These are phyloP conservation scores for Lathamus discolor DNA, from an alignment of 2,113 vertebrate genomes.

Conservation along the genomic window DNA sequence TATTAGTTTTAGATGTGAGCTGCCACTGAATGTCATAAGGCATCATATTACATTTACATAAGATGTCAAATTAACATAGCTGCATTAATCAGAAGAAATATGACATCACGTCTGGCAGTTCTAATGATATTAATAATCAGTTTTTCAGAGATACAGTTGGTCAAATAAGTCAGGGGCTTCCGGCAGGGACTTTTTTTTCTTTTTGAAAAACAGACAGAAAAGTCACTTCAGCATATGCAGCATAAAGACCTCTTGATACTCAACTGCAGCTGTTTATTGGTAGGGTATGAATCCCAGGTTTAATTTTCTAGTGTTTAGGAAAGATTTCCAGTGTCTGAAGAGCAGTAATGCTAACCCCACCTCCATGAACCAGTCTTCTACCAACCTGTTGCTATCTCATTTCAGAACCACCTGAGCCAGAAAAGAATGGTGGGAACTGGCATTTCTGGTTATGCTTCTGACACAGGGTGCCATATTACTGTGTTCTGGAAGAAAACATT, in stretches of 20 bases:
- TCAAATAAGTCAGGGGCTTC: not conserved
- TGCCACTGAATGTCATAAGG: not conserved
- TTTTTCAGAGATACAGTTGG: not conserved
- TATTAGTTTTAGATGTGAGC: not conserved
- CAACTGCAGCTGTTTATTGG: not conserved
- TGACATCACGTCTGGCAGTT: not conserved
- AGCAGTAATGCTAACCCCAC: not conserved
- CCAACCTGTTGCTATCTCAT: not conserved
- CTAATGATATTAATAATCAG: not conserved
- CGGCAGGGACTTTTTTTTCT: not conserved
- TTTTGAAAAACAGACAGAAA: not conserved
- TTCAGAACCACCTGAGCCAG: not conserved
- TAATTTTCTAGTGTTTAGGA: not conserved
- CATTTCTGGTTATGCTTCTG: not conserved
- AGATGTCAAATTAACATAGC: not conserved
- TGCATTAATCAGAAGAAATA: not conserved
- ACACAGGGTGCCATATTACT: rapidly evolving
- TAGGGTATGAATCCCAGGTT: not conserved
- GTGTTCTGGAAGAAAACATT: not conserved
- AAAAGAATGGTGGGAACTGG: rapidly evolving
- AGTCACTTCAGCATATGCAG: rapidly evolving
- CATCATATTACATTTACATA: not conserved
- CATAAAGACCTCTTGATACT: not conserved
- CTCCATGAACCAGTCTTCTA: not conserved
- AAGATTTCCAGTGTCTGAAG: not conserved